Conservation (phyloP, 2,888 invertebrate genomes). For the Ceramica pisi region DNA sequence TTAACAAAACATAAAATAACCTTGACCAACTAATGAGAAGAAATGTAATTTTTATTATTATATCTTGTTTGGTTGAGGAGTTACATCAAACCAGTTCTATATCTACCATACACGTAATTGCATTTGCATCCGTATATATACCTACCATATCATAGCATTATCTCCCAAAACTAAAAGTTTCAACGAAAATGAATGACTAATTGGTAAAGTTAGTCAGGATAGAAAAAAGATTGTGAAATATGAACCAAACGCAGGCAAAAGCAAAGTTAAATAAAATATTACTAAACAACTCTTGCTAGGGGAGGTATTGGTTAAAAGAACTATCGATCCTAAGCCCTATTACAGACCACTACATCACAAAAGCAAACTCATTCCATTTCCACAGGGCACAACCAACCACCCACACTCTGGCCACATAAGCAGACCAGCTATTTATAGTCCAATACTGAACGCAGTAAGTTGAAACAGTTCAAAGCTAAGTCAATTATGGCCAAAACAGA, state of each 20-base stretch:
- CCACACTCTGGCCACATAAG: slow-evolving; percentile 50
- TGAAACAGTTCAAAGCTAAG: slow-evolving; percentile 34
- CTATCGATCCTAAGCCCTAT: not conserved
- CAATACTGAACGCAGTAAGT: slow-evolving; percentile 53
- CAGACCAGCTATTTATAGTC: slow-evolving; percentile 75
- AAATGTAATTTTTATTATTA: no score
- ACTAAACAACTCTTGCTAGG: not conserved
- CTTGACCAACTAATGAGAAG: not conserved
- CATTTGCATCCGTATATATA: no score
- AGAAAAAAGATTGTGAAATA: no score
- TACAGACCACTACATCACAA: slow-evolving; percentile 42
- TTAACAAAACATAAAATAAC: no score
- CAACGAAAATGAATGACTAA: no score
- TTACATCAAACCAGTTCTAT: no score
- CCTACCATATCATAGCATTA: no score
- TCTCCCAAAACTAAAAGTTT: no score
- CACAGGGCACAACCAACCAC: slow-evolving; percentile 70
- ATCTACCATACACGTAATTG: no score
- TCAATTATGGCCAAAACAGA: slow-evolving; percentile 37
- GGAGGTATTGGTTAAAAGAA: not conserved
- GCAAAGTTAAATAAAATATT: not conserved
- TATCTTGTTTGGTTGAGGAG: no score
- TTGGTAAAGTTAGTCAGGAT: no score
- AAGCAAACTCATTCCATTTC: slow-evolving; percentile 72
- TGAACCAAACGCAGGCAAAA: not conserved